These are phyloP conservation scores for Bombus fervidus DNA, from an alignment of 1,140 invertebrate genomes.

Conservation along the genomic window DNA sequence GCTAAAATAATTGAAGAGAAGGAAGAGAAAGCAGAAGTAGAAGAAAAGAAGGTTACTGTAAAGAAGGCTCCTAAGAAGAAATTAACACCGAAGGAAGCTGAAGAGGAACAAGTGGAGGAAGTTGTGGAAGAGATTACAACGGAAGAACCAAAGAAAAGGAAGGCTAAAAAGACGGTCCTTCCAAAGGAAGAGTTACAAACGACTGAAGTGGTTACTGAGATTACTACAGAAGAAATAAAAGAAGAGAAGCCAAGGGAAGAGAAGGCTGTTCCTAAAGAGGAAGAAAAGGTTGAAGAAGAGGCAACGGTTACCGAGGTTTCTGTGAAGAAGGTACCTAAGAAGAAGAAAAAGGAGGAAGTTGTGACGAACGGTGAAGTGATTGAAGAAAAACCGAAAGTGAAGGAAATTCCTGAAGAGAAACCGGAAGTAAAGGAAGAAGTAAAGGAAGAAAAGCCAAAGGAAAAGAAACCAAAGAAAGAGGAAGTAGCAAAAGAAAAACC, in stretches of 20 bases:
- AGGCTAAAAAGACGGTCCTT: conserved; percentile 45
- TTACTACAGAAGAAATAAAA: conserved; percentile 36
- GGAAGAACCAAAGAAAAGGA: conserved; percentile 51
- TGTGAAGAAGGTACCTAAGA: conserved; percentile 50
- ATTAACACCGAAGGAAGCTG: conserved; percentile 53
- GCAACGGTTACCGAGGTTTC: conserved; percentile 55
- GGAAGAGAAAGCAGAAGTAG: conserved; percentile 43
- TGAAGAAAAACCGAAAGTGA: conserved; percentile 58
- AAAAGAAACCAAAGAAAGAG: conserved; percentile 41
- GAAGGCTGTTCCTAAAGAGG: conserved; percentile 49
- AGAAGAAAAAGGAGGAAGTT: conserved; percentile 22
- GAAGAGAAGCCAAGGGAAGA: conserved; percentile 48
- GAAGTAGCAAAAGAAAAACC: conserved; percentile 67
- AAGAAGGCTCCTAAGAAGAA: conserved; percentile 41
- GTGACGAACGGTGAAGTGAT: conserved; percentile 41
- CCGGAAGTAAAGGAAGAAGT: conserved; percentile 71
- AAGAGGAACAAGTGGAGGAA: conserved; percentile 59
- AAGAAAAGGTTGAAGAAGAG: conserved; percentile 56
- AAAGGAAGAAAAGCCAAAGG: conserved; percentile 29
- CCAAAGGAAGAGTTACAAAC: conserved; percentile 58
- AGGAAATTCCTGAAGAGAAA: conserved; percentile 60
- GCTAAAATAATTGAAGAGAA: conserved; percentile 48
- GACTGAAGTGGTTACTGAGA: conserved; percentile 50
- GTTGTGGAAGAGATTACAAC: conserved; percentile 61
- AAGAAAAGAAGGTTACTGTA: conserved; percentile 51